These are phyloP conservation scores for Bucorvus abyssinicus DNA, from an alignment of 2,797 vertebrate genomes.

Conservation along the genomic window DNA sequence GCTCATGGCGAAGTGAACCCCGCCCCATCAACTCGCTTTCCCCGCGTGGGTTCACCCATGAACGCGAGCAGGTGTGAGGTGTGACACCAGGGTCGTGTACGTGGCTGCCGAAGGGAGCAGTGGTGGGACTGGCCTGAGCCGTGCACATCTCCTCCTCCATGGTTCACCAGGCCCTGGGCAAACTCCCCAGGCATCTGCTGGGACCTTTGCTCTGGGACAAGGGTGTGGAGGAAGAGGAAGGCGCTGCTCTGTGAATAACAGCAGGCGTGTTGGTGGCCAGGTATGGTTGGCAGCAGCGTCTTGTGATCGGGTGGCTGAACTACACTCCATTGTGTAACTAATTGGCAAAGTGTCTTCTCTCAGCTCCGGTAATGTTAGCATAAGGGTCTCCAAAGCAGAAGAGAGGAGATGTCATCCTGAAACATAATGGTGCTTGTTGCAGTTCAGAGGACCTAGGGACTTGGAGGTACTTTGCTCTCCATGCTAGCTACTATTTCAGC, in stretches of 20 bases:
- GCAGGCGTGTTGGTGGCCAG: not conserved
- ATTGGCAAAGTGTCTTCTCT: not conserved
- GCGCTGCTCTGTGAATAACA: not conserved
- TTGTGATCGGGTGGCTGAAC: not conserved
- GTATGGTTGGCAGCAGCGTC: not conserved
- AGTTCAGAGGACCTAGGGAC: not conserved
- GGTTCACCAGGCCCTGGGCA: rapidly evolving
- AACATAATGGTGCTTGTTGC: not conserved
- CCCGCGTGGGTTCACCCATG: not conserved
- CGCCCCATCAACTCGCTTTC: not conserved
- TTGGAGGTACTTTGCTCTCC: not conserved
- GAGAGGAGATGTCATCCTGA: not conserved
- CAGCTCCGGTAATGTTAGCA: not conserved
- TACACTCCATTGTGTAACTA: not conserved
- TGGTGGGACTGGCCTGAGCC: rapidly evolving
- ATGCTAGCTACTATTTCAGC: not conserved
- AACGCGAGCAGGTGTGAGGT: not conserved
- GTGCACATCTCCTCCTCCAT: rapidly evolving
- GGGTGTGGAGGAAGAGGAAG: not conserved
- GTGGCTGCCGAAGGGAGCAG: rapidly evolving
- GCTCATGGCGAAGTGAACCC: not conserved
- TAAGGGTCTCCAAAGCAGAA: not conserved
- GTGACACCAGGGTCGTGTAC: rapidly evolving
- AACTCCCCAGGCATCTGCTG: rapidly evolving
- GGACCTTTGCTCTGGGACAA: not conserved